Evolutionary conservation across 2,888 invertebrate genomes (phyloP).

Genomic region (Xylota segnis): DNA sequence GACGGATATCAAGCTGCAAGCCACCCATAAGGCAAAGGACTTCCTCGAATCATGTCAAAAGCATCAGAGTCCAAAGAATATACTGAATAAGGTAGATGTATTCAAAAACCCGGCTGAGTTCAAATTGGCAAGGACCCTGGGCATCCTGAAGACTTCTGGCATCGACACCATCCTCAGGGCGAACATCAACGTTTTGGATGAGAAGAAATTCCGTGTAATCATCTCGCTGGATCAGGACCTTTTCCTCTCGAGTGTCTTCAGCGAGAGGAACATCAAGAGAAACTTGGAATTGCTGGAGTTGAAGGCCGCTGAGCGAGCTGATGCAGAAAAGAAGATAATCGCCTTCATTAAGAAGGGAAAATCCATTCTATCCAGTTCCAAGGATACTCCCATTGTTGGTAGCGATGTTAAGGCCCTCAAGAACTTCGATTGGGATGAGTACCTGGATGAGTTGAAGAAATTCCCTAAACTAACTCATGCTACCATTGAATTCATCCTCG

Average conservation of each 20-base stretch:
- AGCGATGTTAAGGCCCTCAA: conserved; percentile 46
- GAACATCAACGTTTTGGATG: conserved; percentile 58
- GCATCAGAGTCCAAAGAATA: conserved; percentile 63
- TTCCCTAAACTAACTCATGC: conserved; percentile 42
- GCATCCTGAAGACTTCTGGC: conserved; percentile 65
- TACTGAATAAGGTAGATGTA: conserved; percentile 62
- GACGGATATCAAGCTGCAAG: conserved; percentile 57
- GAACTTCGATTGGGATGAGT: conserved; percentile 72
- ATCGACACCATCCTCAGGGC: conserved; percentile 57
- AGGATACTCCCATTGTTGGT: conserved; percentile 41
- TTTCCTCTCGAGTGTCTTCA: conserved; percentile 57
- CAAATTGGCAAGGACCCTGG: conserved; percentile 55
- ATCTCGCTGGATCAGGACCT: conserved; percentile 59
- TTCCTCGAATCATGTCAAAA: conserved; percentile 63
- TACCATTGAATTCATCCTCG: conserved; percentile 55
- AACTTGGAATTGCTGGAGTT: conserved; percentile 55
- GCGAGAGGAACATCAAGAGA: conserved; percentile 33
- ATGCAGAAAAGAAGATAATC: conserved; percentile 54
- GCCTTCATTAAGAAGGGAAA: conserved; percentile 58
- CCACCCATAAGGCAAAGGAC: conserved; percentile 68
- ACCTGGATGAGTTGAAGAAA: conserved; percentile 56
- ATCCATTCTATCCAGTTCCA: conserved; percentile 45
- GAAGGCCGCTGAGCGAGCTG: conserved; percentile 27
- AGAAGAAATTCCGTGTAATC: conserved; percentile 49
- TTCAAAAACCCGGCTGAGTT: conserved; percentile 60